Base-by-base conservation (phyloP, 2,797 vertebrate species). In the Lepus townsendii region DNA sequence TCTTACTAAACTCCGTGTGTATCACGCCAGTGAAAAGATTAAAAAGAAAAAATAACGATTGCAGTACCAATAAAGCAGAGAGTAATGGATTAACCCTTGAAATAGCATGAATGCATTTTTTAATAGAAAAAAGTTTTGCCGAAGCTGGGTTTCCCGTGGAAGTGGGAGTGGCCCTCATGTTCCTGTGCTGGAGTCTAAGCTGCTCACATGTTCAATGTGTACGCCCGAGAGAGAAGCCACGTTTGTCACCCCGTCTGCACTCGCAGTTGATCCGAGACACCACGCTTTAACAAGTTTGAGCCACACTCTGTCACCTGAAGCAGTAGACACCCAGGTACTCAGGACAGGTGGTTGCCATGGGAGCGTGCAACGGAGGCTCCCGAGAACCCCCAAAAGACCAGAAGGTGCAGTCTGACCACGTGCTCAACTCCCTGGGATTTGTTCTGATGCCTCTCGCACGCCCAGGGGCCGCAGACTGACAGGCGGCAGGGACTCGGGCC, bases 1-100 rank as follows among this genome's bases (percentile, higher is more conserved):
- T 83, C 80, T 87, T 82, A 82, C 66, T 88, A 88, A 96, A 85
- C 92, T 91, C 54, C 11, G 5, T 69, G 72, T 17, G 10, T 90
- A 50, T 83, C 62, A 50, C 68, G 52, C 75, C 63, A 22, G 52
- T 42, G 82, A 76, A 73, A 91, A 94, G n/a, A n/a, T 68, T 42
- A 42, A 95, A 83, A 89, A 63, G 62, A 75, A 75, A 47, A 57
- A 88, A 57, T 42, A 50, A 93, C 30, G 72, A 52, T 82, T 85
- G 32, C 1, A 47, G 54, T 35, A 62, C 69, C 69, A 77, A 32
- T 66, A 78, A 83, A 83, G 78, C 77, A 83, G 82, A 72, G 13
- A 54, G 62, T 19, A 76, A 30, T 54, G 20, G 12, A 72, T 82
- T 54, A 79, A 60, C 30, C 63, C 32, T 83, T 88, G 35, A 73